Evolutionary conservation across 2,797 vertebrate genomes (phyloP), one percentile per base, ranked within the genome.

Genomic region (Moxostoma hubbsi): DNA sequence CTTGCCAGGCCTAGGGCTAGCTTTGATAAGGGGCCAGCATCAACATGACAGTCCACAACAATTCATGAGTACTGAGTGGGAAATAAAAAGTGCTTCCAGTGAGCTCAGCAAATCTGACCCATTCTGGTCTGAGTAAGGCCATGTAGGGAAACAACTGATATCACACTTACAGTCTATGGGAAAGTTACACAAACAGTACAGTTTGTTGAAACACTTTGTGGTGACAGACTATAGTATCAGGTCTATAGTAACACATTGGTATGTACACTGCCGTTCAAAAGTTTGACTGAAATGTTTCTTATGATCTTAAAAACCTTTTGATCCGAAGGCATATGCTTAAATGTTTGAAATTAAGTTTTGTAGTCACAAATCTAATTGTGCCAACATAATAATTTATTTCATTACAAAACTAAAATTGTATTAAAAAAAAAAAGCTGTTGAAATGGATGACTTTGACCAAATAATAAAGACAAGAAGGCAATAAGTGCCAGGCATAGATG

Each of bases 1-100:
- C 92, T 92, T 91, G 92, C 92, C 91, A 93, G 88, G 94, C 93
- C 94, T 92, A 88, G 89, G 91, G 89, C 87, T 88, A 91, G 90
- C 89, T 90, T 91, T 93, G 94, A 91, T 81, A 85, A 67, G 1
- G 9, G 82, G 94, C 96, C 96, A 96, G 94, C 13, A 86, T 89
- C 94, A 95, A 95, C 91, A 95, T 85, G 87, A 91, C 90, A 93
- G 90, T 93, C 93, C 76, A 83, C 84, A 84, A 84, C 77, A 77
- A 53, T 75, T 75, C 62, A 71, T 11, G n/a, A 68, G 64, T 67
- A 61, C 24, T 59, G 74, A 62, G 51, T 63, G 66, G 73, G 68
- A 68, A 64, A 81, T 75, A 69, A 63, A 36, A 63, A n/a, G 62
- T 9, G 50, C 74, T 77, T 80, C 67, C 43, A 53, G 73, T 59